A percentile compares a stretch with the other conserved stretches of the same genome.
Conservation (phyloP, 2,888 invertebrate genomes). For the Drosophila robusta region DNA sequence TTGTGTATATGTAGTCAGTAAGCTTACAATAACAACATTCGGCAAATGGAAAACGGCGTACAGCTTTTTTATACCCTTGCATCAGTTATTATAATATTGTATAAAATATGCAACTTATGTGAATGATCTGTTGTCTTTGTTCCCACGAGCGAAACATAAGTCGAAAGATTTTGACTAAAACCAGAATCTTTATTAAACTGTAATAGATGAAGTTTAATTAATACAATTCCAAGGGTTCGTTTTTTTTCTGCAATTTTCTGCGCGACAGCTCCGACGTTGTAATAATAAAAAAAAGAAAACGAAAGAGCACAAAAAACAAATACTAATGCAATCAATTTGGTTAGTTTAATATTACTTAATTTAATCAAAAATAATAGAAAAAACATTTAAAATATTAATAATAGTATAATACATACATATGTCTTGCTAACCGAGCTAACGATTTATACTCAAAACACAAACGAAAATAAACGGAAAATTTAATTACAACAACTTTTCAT, state of each 20-base stretch:
- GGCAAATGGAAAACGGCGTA: too few relatives aligned
- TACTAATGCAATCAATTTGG: slow-evolving; percentile 33
- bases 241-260: neutral
- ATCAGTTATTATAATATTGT: neutral
- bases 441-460: slow-evolving; percentile 34
- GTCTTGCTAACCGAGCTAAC: slow-evolving; percentile 19
- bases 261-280: neutral
- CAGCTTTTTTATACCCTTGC: too few relatives aligned
- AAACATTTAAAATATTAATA: slow-evolving; percentile 33
- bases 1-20: too few relatives aligned
- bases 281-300: neutral
- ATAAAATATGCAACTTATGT: neutral
- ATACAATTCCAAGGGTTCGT: too few relatives aligned
- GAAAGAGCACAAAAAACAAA: neutral
- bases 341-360: slow-evolving; percentile 36
- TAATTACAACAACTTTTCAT: slow-evolving; percentile 28
- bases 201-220: too few relatives aligned
- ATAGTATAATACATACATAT: slow-evolving; percentile 29
- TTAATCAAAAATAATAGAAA: slow-evolving; percentile 33
- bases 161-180: neutral
- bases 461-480: slow-evolving; percentile 48
- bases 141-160: too few relatives aligned
- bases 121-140: neutral
- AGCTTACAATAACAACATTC: too few relatives aligned
- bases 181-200: neutral